Percentiles rank a stretch among this genome's conserved stretches.
These are phyloP conservation scores for Harmothoe impar DNA, from an alignment of 2,888 invertebrate species.

Conservation along the genomic window DNA sequence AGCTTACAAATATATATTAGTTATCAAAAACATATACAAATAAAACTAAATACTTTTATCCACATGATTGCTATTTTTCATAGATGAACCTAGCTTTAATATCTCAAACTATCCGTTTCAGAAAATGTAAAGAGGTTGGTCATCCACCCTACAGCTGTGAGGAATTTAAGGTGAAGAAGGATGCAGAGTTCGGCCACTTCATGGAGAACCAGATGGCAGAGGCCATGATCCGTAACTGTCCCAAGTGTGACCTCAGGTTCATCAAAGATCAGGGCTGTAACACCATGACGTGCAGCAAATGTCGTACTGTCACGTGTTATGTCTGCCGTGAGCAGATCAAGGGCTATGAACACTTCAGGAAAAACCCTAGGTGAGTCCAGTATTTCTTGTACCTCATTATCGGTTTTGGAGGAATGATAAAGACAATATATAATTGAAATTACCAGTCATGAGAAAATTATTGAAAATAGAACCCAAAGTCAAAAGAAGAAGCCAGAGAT, in stretches of 20 bases:
- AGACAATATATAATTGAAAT: neutral
- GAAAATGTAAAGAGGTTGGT: conserved; percentile 85
- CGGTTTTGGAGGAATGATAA: too few species aligned
- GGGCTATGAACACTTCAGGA: conserved; percentile 51
- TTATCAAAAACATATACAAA: too few species aligned
- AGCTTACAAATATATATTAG: too few species aligned
- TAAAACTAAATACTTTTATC: too few species aligned
- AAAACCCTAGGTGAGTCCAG: neutral
- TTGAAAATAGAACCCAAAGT: neutral
- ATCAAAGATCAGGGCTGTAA: conserved; percentile 80
- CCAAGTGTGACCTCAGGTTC: conserved; percentile 77
- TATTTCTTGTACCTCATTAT: too few species aligned
- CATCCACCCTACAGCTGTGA: conserved; percentile 84
- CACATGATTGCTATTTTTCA: too few species aligned
- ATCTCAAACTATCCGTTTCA: conserved; percentile 68
- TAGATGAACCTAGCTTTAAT: too few species aligned
- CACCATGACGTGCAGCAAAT: conserved; percentile 80
- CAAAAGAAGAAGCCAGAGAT: neutral
- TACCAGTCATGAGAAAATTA: neutral
- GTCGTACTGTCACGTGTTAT: conserved; percentile 81
- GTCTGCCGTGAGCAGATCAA: conserved; percentile 73
- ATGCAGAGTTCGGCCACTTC: conserved; percentile 80
- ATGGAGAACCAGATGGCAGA: conserved; percentile 85
- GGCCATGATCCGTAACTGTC: conserved; percentile 80
- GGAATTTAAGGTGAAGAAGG: conserved; percentile 79